Evolutionary conservation across 2,113 vertebrate species (phyloP).

Genomic region (Scartelaos histophorus): DNA sequence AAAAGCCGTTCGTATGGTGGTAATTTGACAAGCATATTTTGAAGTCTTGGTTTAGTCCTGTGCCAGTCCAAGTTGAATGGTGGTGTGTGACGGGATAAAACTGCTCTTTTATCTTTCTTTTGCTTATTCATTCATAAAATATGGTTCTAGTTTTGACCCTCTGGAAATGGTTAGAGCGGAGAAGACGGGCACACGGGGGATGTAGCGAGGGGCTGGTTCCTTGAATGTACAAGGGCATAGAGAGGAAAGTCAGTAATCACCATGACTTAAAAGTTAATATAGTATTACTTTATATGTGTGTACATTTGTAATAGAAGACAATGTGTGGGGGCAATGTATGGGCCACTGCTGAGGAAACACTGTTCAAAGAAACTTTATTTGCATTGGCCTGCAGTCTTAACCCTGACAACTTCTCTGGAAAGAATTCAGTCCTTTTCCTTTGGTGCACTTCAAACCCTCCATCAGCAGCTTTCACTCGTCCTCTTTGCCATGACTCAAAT

Average conservation of each 20-base stretch:
- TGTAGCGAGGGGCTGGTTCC: conserved; percentile 10
- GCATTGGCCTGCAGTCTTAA: conserved; percentile 17
- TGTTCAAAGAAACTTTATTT: conserved; percentile 49
- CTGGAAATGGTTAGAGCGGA: conserved; percentile 65
- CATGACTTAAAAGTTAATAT: conserved; percentile 47
- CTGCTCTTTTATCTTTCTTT: conserved; percentile 56
- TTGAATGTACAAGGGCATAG: conserved; percentile 37
- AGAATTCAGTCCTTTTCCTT: conserved; percentile 11
- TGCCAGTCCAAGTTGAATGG: conserved; percentile 43
- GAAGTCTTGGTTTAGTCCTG: conserved; percentile 43
- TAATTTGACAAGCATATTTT: conserved; percentile 54
- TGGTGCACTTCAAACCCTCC: conserved; percentile 14
- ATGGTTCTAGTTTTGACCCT: conserved; percentile 63
- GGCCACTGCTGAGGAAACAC: conserved; percentile 39
- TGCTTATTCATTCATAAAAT: conserved; percentile 66
- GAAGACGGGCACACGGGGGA: neutral
- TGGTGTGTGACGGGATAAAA: conserved; percentile 53
- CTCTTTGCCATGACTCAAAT: conserved; percentile 13
- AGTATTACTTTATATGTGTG: conserved; percentile 21
- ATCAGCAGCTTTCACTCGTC: conserved; percentile 9
- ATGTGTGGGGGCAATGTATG: conserved; percentile 22
- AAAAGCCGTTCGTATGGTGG: conserved; percentile 8
- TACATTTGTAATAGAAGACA: conserved; percentile 48
- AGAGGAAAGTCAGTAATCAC: conserved; percentile 59
- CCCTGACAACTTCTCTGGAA: conserved; percentile 29